Evolutionary conservation across 2,113 vertebrate species (phyloP).

Genomic region (Monopterus albus): DNA sequence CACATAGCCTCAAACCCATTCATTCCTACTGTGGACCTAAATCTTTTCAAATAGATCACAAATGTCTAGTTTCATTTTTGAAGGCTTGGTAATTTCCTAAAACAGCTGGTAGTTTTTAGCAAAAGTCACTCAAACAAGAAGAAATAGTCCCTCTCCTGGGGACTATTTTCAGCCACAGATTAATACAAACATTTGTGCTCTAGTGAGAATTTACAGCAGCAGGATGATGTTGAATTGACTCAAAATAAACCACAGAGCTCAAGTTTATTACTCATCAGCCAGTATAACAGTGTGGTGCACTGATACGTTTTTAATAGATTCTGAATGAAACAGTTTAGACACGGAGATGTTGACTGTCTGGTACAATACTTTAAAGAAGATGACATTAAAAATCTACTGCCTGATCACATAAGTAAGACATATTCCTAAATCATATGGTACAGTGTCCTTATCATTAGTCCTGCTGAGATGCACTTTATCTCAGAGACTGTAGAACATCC

Average conservation of each 20-base stretch:
- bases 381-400: not conserved
- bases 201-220: not conserved
- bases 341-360: not conserved
- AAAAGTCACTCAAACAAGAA: not conserved
- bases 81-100: not conserved
- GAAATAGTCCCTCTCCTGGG: not conserved
- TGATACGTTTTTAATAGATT: too few species aligned
- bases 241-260: not conserved
- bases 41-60: too few species aligned
- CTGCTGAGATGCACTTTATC: slow-evolving; percentile 23
- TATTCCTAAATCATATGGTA: slow-evolving; percentile 8
- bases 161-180: not conserved
- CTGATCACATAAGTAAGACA: not conserved
- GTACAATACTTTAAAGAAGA: not conserved
- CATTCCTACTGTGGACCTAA: not conserved
- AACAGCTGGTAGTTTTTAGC: not conserved
- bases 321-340: not conserved
- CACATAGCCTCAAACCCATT: too few species aligned
- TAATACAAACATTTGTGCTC: not conserved
- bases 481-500: slow-evolving; percentile 10
- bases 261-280: too few species aligned
- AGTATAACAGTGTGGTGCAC: too few species aligned
- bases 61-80: too few species aligned
- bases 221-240: not conserved
- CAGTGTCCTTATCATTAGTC: slow-evolving; percentile 40